phyloP scores from a whole-genome alignment of 2,888 invertebrate species.

The Drosophila borealis region DNA sequence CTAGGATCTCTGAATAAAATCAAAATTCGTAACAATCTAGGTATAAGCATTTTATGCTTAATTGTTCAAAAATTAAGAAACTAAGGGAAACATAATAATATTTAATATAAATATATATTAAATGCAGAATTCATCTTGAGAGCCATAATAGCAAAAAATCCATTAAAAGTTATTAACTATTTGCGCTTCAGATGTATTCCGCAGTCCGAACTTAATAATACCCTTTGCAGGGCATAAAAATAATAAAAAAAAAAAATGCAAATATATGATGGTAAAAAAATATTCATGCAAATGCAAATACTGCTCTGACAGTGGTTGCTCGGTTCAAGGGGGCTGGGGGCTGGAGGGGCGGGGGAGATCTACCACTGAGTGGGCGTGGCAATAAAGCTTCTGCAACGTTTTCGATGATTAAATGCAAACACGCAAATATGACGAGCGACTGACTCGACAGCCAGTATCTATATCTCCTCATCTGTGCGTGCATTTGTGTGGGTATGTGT shows the following conservation, averaged over 20 bases:
- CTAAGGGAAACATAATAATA: no score
- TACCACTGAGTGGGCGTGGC: slow-evolving; percentile 38
- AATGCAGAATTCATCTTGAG: no score
- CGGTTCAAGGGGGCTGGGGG: background rate
- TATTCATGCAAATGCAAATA: slow-evolving; percentile 52
- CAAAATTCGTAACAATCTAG: no score
- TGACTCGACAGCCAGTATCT: slow-evolving; percentile 44
- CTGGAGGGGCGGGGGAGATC: no score
- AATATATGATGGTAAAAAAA: slow-evolving; percentile 3
- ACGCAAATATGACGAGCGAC: slow-evolving; percentile 77
- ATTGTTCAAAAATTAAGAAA: no score
- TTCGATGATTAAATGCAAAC: slow-evolving; percentile 82
- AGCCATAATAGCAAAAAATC: no score
- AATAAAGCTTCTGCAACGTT: slow-evolving; percentile 64
- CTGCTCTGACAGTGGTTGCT: slow-evolving; percentile 25
- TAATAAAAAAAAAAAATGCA: slow-evolving; percentile 18
- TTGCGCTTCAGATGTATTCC: background rate
- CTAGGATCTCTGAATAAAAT: no score
- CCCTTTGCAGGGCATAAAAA: slow-evolving; percentile 24
- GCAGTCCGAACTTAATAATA: slow-evolving; percentile 8
- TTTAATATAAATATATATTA: no score
- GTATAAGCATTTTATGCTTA: no score
- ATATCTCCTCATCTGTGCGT: slow-evolving; percentile 10
- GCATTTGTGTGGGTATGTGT: background rate
- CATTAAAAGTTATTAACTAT: background rate